Evolutionary conservation across 2,797 vertebrate species (phyloP), one percentile per base, ranked within the genome.

Genomic region (Karalla daura): DNA sequence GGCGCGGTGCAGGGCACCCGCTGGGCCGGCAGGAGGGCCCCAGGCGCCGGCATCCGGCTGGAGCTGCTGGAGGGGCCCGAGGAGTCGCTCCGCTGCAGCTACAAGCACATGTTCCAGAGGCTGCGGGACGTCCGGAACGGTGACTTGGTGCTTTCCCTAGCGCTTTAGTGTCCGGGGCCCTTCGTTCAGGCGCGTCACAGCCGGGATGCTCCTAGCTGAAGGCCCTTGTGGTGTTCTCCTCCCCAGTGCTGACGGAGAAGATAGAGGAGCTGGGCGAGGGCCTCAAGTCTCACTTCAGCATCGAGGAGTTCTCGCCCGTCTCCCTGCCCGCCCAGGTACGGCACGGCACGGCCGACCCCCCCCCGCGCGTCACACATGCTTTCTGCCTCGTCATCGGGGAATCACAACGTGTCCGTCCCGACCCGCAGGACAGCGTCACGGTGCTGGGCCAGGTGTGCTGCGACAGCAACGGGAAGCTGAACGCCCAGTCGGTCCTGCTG

Each of bases 51-150:
- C 0, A 32, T 92, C 56, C 66, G 68, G 12, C 70, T 94, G 44
- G 78, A 88, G 25, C 78, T 92, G 40, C 77, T 96, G 0, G 91
- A 92, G 8, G 24, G 66, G 0, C 69, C 78, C 0, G 93, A 94
- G 15, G 77, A 93, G 3, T 81, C 86, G 0, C 92, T 99, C 2
- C 78, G 40, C 0, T 68, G 70, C 75, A 92, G 83, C 75, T 98
- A 98, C 88, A 98, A 96, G 45, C 95, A 88, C 70, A 99, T 99
- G 97, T 98, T 98, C 80, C 97, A 98, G 86, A 94, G 94, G 66
- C 84, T 95, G 1, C 63, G 90, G 0, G 97, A 98, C 1, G 35
- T 96, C 23, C 92, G 95, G 35, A 95, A 97, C 64, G 96, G 96
- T 51, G 14, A 23, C 5, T 3, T 12, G 10, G 11, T n/a, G n/a